These are phyloP conservation scores for Chalcosyrphus nemorum DNA, from an alignment of 2,888 invertebrate species.

Conservation along the genomic window DNA sequence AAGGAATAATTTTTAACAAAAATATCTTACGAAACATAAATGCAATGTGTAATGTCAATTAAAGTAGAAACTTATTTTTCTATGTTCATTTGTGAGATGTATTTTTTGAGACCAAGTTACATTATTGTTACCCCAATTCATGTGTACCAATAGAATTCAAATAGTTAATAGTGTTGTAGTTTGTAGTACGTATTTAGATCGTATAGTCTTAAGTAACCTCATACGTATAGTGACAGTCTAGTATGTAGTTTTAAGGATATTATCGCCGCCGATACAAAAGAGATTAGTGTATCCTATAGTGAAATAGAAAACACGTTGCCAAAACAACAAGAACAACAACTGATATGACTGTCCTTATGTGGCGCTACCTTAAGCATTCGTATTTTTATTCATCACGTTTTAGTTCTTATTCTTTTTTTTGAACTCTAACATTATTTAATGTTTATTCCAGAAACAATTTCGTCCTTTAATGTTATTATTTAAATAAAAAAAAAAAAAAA, in stretches of 20 bases:
- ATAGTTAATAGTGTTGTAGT: conserved; percentile 28
- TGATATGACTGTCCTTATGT: conserved; percentile 12
- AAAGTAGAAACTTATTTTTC: conserved; percentile 48
- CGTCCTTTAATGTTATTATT: conserved; percentile 21
- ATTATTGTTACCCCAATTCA: conserved; percentile 53
- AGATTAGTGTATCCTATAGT: not conserved
- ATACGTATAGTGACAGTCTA: conserved; percentile 3
- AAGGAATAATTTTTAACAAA: conserved; percentile 23
- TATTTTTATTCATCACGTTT: conserved; percentile 3
- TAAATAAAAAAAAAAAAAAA: not conserved
- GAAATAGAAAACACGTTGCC: conserved; percentile 7
- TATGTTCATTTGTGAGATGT: conserved; percentile 25
- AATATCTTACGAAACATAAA: conserved; percentile 39
- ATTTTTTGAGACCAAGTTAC: conserved; percentile 58
- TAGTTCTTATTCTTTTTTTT: not conserved
- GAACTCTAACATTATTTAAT: not conserved
- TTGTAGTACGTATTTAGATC: conserved; percentile 11
- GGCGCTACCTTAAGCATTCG: not conserved
- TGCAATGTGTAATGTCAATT: conserved; percentile 67
- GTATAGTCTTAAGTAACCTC: conserved; percentile 30
- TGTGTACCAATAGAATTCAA: conserved; percentile 27
- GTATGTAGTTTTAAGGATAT: not conserved
- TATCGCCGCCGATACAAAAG: not conserved
- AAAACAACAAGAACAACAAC: conserved; percentile 23
- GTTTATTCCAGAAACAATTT: not conserved